Conservation (phyloP, 1,140 invertebrate species). For the Manduca sexta region DNA sequence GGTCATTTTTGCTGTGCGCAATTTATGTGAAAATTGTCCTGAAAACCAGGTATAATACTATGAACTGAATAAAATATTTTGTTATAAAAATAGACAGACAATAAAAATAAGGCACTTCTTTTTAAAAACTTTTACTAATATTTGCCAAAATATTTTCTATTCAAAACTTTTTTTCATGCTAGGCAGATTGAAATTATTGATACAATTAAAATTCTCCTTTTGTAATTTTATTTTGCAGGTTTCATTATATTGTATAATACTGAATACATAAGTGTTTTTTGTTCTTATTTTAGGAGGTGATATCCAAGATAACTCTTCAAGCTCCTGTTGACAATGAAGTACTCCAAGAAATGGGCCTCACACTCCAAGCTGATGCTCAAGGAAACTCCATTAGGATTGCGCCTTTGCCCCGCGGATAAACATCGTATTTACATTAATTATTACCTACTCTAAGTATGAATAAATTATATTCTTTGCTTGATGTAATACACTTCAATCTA, state of each 20-base stretch:
- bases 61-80: too few relatives aligned
- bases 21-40: constrained; percentile 81
- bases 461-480: not conserved
- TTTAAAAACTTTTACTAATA: too few relatives aligned
- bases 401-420: constrained; percentile 41
- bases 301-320: constrained; percentile 75
- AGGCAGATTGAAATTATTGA: too few relatives aligned
- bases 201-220: too few relatives aligned
- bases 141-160: too few relatives aligned
- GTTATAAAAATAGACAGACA: too few relatives aligned
- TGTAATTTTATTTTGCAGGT: too few relatives aligned
- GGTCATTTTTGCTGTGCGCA: constrained; percentile 83
- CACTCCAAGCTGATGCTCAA: constrained; percentile 57
- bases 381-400: constrained; percentile 58
- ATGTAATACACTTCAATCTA: too few relatives aligned
- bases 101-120: too few relatives aligned
- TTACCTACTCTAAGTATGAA: not conserved
- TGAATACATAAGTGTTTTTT: not conserved
- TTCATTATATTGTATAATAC: too few relatives aligned
- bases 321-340: constrained; percentile 74
- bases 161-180: not conserved
- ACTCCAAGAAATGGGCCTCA: constrained; percentile 67
- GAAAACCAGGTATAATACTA: constrained; percentile 75
- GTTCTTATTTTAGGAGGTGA: constrained; percentile 70
- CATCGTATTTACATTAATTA: not conserved